These are phyloP conservation scores for Biston betularia DNA, from an alignment of 2,888 invertebrate species.

Conservation along the genomic window DNA sequence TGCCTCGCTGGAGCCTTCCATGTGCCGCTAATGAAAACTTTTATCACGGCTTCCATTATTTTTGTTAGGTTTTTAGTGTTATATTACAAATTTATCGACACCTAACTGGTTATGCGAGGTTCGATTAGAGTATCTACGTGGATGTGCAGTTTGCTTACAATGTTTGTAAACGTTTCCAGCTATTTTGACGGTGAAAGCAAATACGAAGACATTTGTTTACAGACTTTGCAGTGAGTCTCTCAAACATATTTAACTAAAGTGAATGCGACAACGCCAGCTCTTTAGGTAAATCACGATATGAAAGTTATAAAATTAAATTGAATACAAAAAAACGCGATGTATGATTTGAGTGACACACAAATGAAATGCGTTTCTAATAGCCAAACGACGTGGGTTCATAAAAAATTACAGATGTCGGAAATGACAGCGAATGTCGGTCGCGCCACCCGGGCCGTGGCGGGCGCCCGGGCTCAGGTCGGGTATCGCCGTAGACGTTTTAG, in stretches of 20 bases:
- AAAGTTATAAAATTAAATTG: background rate
- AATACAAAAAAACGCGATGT: background rate
- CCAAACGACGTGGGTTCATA: conserved; percentile 54
- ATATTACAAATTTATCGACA: conserved; percentile 11
- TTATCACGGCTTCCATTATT: conserved; percentile 27
- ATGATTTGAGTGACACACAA: conserved; percentile 35
- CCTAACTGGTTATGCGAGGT: background rate
- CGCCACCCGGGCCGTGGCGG: conserved; percentile 36
- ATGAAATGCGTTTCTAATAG: conserved; percentile 46
- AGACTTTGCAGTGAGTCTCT: background rate
- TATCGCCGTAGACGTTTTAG: conserved; percentile 61
- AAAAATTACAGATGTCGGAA: conserved; percentile 63
- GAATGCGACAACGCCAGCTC: too few species aligned
- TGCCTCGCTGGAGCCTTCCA: conserved; percentile 61
- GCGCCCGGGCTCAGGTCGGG: conserved; percentile 57
- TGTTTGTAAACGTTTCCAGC: conserved; percentile 1
- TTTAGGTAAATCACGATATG: too few species aligned
- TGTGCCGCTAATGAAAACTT: conserved; percentile 31
- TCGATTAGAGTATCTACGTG: background rate
- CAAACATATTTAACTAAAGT: too few species aligned
- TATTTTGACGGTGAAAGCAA: background rate
- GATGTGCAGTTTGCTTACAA: background rate
- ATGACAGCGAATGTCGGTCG: conserved; percentile 54
- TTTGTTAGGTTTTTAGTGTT: conserved; percentile 22
- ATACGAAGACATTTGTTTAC: background rate